Evolutionary conservation across 2,113 vertebrate genomes (phyloP), one percentile per base, ranked within the genome.

Genomic region (Falcunculus frontatus): DNA sequence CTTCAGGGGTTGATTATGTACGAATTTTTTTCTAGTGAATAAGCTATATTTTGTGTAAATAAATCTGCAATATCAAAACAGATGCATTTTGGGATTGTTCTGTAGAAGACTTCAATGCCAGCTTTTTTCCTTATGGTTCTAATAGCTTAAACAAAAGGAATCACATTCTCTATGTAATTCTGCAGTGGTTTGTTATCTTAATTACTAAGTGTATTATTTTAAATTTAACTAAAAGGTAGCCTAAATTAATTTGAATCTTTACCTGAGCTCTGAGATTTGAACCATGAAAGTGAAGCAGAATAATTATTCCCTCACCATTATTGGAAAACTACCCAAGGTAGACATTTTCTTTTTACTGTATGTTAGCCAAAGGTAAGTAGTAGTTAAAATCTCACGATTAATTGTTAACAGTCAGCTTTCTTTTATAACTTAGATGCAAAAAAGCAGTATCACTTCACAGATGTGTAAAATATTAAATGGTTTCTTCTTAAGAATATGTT

Each of bases 381-480:
- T 95, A 93, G 90, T 97, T 97, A 96, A 97, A 97, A 96, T 93
- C 84, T 93, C 89, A 93, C 90, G 94, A 94, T 92, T 96, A 93
- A 77, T 95, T 87, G 77, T 96, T 97, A 87, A 72, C 70, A 94
- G 76, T 95, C 72, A 55, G n/a, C 16, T 95, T 96, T 96, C 64
- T 96, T 87, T 97, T 88, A 95, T 84, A 97, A 59, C 60, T 96
- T 68, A 95, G 64, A 59, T 95, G 79, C 56, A 96, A 93, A 93
- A 78, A 65, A 44, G 2, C 62, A 64, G 12, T 81, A 57, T 84
- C 5, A 7, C 67, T 56, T 84, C 81, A 90, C 88, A 97, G 63
- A 89, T 83, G 17, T 32, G 33, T 67, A 93, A 94, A 79, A 77
- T 70, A 72, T 68, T 87, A 88, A 96, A 91, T 75, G 9, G 7